Percentiles rank a stretch among this genome's conserved stretches.
Evolutionary conservation across 2,888 invertebrate genomes (phyloP).

Genomic region (Cybosia mesomella): DNA sequence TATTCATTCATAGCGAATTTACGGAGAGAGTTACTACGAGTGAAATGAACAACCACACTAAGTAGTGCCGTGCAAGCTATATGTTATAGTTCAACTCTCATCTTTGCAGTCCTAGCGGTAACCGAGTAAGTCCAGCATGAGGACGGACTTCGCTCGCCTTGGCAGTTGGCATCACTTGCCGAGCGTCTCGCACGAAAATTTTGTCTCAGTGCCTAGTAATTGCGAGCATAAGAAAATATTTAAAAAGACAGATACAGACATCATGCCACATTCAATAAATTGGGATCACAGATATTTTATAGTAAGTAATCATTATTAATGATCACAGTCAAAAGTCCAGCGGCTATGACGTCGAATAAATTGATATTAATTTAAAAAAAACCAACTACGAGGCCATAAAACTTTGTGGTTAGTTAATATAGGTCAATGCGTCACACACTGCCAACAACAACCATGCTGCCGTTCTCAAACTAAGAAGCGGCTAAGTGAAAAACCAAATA

Average conservation of each 20-base stretch:
- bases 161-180: neutral
- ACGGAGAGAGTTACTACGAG: no score
- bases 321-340: slow-evolving; percentile 39
- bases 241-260: neutral
- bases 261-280: neutral
- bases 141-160: neutral
- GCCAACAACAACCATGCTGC: neutral
- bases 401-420: slow-evolving; percentile 19
- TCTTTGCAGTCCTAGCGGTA: neutral
- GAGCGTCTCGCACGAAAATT: neutral
- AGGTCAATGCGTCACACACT: neutral
- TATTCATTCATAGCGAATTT: no score
- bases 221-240: neutral
- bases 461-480: no score
- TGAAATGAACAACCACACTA: no score
- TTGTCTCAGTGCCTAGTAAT: neutral
- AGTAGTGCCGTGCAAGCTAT: no score
- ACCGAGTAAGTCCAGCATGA: neutral
- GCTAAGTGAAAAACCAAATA: no score
- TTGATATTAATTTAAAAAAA: slow-evolving; percentile 45
- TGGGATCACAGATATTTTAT: neutral
- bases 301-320: slow-evolving; percentile 49
- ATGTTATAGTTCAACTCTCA: no score
- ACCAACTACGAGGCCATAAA: slow-evolving; percentile 39
- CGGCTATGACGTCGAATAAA: slow-evolving; percentile 33